phyloP scores from a whole-genome alignment of 2,888 invertebrate genomes.

The Eristalis intricaria region DNA sequence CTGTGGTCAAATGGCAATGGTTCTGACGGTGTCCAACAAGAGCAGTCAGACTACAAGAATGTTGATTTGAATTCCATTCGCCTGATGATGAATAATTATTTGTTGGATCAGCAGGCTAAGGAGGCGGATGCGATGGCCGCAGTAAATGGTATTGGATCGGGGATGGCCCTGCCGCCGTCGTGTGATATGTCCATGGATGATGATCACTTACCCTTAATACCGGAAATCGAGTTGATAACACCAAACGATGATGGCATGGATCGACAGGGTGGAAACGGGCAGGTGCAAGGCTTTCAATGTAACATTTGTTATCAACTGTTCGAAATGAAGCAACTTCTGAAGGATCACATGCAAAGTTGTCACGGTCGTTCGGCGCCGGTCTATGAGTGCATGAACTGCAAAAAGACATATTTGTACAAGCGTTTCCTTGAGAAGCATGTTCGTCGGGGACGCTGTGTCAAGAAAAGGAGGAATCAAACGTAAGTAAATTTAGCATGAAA shows the following conservation, averaged over 20 bases:
- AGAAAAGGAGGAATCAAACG: constrained; percentile 81
- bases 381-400: constrained; percentile 80
- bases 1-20: constrained; percentile 55
- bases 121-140: constrained; percentile 74
- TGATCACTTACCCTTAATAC: constrained; percentile 79
- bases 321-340: constrained; percentile 79
- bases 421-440: constrained; percentile 80
- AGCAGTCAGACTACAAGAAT: constrained; percentile 45
- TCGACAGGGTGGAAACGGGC: constrained; percentile 27
- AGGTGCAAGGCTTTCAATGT: constrained; percentile 78
- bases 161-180: background rate
- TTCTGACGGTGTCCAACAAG: background rate
- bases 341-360: constrained; percentile 80
- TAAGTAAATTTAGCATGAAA: constrained; percentile 71
- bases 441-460: constrained; percentile 80
- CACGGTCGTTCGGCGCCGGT: constrained; percentile 79
- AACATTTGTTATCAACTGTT: constrained; percentile 79
- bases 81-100: constrained; percentile 78
- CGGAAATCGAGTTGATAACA: constrained; percentile 80
- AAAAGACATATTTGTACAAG: constrained; percentile 80
- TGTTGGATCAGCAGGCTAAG: constrained; percentile 79
- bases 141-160: constrained; percentile 72
- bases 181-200: constrained; percentile 74
- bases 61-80: constrained; percentile 78
- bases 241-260: constrained; percentile 77